Conservation (phyloP, 2,888 invertebrate genomes). For the Polia nebulosa region DNA sequence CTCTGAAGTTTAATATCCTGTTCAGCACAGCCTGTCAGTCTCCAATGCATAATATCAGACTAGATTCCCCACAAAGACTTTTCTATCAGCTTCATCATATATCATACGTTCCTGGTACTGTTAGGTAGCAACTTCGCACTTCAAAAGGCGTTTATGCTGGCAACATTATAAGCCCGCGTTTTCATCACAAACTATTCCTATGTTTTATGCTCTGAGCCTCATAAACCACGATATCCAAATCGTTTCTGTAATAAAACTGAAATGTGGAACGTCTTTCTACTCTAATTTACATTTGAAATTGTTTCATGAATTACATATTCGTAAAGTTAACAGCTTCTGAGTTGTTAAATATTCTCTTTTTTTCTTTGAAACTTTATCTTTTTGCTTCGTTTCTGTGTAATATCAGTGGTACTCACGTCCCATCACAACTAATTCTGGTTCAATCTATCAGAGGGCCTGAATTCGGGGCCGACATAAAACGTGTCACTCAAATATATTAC, state of each 20-base stretch:
- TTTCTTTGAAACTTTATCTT: conserved; percentile 30
- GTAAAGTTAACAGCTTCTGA: conserved; percentile 18
- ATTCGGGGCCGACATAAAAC: conserved; percentile 53
- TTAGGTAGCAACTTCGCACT: conserved; percentile 48
- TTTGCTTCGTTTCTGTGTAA: conserved; percentile 24
- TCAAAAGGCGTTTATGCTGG: conserved; percentile 53
- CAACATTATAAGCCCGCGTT: conserved; percentile 54
- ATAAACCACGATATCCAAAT: conserved; percentile 48
- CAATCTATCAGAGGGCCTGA: conserved; percentile 53
- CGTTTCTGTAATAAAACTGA: conserved; percentile 40
- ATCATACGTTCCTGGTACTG: conserved; percentile 36
- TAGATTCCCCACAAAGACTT: conserved; percentile 52
- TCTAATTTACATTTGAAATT: conserved; percentile 37
- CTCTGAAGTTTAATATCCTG: conserved; percentile 50
- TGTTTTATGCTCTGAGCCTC: conserved; percentile 40
- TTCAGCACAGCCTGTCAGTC: conserved; percentile 39
- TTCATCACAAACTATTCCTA: conserved; percentile 57
- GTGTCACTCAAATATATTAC: conserved; percentile 59
- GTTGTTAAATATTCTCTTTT: conserved; percentile 38
- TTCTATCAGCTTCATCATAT: conserved; percentile 62
- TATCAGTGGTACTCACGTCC: conserved; percentile 8
- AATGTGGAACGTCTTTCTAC: conserved; percentile 18
- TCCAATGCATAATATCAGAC: conserved; percentile 43
- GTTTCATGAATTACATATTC: conserved; percentile 34
- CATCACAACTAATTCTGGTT: conserved; percentile 51